Evolutionary conservation across 2,888 invertebrate genomes (phyloP).

Genomic region (Schizaphis graminum): DNA sequence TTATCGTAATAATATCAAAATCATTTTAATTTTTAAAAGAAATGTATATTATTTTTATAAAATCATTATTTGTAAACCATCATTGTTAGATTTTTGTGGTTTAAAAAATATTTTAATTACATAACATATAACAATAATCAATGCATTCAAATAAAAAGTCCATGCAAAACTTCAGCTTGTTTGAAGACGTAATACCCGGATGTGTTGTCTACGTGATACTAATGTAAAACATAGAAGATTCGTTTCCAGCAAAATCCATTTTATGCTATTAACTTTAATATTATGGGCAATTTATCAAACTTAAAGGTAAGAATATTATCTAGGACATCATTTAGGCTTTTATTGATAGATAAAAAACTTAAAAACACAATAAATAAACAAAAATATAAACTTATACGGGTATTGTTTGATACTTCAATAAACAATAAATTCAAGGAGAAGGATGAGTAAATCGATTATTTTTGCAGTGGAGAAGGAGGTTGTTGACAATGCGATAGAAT

Average conservation of each 20-base stretch:
- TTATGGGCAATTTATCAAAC: no score
- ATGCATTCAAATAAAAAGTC: background rate
- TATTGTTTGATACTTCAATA: background rate
- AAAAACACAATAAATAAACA: no score
- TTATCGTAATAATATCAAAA: background rate
- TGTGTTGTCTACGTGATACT: no score
- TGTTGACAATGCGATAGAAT: background rate
- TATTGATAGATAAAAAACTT: no score
- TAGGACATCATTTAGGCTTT: no score
- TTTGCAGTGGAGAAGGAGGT: background rate
- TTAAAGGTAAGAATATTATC: no score
- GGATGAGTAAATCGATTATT: background rate
- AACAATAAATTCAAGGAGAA: background rate
- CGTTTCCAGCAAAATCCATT: no score
- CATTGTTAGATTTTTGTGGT: background rate
- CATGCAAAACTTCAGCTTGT: no score
- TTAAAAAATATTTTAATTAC: background rate
- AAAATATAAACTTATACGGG: no score
- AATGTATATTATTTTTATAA: background rate
- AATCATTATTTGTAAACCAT: background rate
- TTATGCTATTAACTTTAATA: no score
- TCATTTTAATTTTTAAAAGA: no score
- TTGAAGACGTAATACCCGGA: background rate
- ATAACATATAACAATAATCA: background rate
- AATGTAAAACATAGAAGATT: no score